Conservation (phyloP, 1,140 invertebrate species). For the Delia radicum region DNA sequence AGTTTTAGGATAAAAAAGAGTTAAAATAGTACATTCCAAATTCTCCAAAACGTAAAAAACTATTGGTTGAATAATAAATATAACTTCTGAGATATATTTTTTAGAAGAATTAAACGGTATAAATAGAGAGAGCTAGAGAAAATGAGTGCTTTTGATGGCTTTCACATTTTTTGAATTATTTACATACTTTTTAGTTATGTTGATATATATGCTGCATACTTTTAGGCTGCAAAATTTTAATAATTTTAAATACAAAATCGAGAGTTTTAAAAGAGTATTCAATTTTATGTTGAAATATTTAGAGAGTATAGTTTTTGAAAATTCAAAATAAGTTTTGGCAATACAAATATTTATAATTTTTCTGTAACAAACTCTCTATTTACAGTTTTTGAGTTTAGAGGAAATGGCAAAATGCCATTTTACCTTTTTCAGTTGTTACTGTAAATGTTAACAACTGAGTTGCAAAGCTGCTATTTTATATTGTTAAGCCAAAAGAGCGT, state of each 20-base stretch:
- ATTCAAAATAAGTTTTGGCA: too few species aligned
- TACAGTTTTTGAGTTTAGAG: background rate
- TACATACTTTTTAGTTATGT: slow-evolving; percentile 5
- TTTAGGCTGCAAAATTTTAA: background rate
- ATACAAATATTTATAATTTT: too few species aligned
- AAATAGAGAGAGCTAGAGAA: background rate
- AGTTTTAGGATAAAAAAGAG: too few species aligned
- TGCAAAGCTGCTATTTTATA: too few species aligned
- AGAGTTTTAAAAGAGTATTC: background rate
- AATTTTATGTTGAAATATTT: background rate
- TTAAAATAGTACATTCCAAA: background rate
- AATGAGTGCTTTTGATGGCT: background rate
- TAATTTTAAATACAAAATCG: background rate
- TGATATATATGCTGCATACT: background rate
- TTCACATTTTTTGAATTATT: background rate
- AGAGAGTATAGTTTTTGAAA: background rate
- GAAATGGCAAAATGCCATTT: background rate
- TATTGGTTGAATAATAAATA: too few species aligned
- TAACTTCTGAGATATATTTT: too few species aligned
- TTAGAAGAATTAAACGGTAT: too few species aligned
- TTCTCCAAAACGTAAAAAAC: background rate
- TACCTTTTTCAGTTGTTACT: background rate
- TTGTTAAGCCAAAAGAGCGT: background rate
- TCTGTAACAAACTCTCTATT: background rate
- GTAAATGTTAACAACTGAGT: too few species aligned